A percentile compares a stretch with the other conserved stretches of the same genome.
These are phyloP conservation scores for Darevskia nairensis DNA, from an alignment of 2,797 vertebrate species.

Conservation along the genomic window DNA sequence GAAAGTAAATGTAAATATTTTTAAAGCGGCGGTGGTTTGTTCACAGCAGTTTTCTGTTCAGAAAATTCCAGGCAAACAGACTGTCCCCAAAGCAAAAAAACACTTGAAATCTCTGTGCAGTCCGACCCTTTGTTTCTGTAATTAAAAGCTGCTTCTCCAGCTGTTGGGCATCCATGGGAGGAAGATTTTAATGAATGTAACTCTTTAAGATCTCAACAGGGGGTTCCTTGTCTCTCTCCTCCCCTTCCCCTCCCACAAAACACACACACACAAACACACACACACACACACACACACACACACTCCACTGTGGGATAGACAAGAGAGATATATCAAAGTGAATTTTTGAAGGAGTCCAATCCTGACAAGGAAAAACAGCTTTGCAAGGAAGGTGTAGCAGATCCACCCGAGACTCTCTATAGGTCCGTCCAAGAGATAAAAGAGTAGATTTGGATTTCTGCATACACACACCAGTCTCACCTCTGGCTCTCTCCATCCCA, in stretches of 20 bases:
- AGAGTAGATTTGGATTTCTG: not conserved
- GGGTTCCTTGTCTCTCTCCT: no score
- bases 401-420: not conserved
- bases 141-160: constrained; percentile 19
- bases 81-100: not conserved
- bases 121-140: not conserved
- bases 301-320: not conserved
- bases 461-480: not conserved
- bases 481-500: not conserved
- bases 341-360: not conserved
- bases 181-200: constrained; percentile 21
- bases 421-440: not conserved
- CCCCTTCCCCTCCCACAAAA: not conserved
- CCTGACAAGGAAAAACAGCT: not conserved
- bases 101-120: not conserved
- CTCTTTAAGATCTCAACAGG: constrained; percentile 12
- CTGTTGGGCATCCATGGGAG: constrained; percentile 7
- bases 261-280: not conserved
- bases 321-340: not conserved
- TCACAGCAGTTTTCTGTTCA: not conserved
- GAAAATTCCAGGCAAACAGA: not conserved
- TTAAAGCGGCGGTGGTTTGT: not conserved
- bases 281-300: not conserved
- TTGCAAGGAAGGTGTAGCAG: not conserved
- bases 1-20: not conserved